A percentile compares a stretch with the other conserved stretches of the same genome.
Conservation (phyloP, 2,113 vertebrate species). For the Mohoua ochrocephala region DNA sequence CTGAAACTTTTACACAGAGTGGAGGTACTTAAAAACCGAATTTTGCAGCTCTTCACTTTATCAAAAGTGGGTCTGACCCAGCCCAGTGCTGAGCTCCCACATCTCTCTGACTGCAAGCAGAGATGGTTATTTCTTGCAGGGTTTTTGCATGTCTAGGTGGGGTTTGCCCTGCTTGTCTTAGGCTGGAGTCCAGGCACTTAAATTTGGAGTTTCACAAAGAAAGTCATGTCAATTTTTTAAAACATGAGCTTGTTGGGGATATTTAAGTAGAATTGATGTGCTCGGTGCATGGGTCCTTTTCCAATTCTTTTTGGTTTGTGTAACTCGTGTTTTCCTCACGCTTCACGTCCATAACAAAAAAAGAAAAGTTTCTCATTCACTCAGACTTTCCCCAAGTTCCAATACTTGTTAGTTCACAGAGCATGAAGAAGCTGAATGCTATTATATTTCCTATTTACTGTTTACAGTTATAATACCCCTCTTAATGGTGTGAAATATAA, state of each 20-base stretch:
- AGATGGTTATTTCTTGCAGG: background rate
- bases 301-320: background rate
- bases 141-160: background rate
- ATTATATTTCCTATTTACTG: conserved; percentile 41
- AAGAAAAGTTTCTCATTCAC: background rate
- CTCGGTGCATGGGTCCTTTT: background rate
- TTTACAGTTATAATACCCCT: background rate
- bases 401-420: conserved; percentile 5
- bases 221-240: background rate
- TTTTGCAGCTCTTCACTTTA: background rate
- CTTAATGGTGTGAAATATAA: conserved; percentile 59
- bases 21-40: background rate
- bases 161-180: background rate
- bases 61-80: background rate
- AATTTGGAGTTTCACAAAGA: background rate
- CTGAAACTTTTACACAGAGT: background rate
- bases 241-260: background rate
- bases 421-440: conserved; percentile 44
- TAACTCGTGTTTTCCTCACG: background rate
- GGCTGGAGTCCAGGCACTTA: background rate
- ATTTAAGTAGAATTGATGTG: background rate
- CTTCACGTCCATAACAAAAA: conserved; percentile 6
- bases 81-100: background rate
- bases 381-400: background rate
- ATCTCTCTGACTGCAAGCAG: background rate